phyloP scores from a whole-genome alignment of 1,140 invertebrate genomes.

The Ptiloglossa arizonensis region DNA sequence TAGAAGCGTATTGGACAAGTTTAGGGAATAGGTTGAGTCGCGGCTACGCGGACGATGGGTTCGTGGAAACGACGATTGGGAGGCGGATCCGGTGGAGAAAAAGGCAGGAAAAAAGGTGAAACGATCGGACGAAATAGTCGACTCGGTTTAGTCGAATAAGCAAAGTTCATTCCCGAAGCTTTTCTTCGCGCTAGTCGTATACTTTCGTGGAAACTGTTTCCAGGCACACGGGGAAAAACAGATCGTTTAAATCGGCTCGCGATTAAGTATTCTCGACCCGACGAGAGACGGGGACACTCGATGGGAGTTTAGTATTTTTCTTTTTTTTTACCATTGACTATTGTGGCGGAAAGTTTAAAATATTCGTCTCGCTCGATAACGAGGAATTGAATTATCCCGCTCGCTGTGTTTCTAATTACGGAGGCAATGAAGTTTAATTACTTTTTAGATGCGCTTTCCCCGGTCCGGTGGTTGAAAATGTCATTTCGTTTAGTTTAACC shows the following conservation, averaged over 20 bases:
- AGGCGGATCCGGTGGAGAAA: background rate
- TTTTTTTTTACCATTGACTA: too few species aligned
- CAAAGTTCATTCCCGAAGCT: background rate
- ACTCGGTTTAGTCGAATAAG: background rate
- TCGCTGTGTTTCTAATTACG: too few species aligned
- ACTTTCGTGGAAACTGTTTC: background rate
- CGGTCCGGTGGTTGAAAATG: too few species aligned
- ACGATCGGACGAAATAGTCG: background rate
- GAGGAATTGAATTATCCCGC: too few species aligned
- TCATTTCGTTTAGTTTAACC: too few species aligned
- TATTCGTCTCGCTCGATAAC: background rate
- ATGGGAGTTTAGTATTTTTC: background rate
- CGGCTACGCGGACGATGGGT: background rate
- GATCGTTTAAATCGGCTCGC: background rate
- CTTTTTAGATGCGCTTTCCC: too few species aligned
- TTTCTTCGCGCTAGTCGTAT: background rate
- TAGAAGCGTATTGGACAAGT: background rate
- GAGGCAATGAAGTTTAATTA: too few species aligned
- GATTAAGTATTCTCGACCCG: background rate
- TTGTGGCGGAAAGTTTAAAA: background rate
- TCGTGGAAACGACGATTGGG: background rate
- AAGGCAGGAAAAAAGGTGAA: background rate
- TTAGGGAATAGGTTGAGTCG: background rate
- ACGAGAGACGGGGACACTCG: background rate
- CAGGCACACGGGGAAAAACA: background rate